These are phyloP conservation scores for Nettapus auritus DNA, from an alignment of 2,113 vertebrate genomes.

Conservation along the genomic window DNA sequence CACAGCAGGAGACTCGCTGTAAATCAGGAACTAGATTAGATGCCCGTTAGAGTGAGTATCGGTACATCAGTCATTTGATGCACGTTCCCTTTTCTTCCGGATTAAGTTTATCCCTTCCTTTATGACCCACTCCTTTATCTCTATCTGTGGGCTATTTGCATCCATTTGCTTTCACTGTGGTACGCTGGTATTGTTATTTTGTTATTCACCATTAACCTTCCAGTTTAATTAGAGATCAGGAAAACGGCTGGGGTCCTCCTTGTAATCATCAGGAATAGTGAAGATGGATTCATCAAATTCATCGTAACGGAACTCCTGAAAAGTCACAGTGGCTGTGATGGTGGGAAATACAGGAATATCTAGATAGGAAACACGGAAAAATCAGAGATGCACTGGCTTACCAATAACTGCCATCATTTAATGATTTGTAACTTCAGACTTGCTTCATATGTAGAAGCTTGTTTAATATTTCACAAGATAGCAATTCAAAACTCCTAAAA, in stretches of 20 bases:
- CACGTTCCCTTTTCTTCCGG: slow-evolving; percentile 51
- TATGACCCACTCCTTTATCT: not conserved
- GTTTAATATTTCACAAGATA: fast-evolving
- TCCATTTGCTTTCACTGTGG: not conserved
- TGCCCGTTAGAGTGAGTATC: not conserved
- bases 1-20: slow-evolving; percentile 54
- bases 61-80: not conserved
- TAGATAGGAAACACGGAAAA: slow-evolving; percentile 26
- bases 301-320: slow-evolving; percentile 97
- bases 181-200: not conserved
- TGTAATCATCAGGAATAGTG: slow-evolving; percentile 93
- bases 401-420: not conserved
- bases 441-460: fast-evolving
- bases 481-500: not conserved
- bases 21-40: not conserved
- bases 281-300: slow-evolving; percentile 92
- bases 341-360: slow-evolving; percentile 98
- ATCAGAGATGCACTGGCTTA: not conserved
- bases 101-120: slow-evolving; percentile 20
- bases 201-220: not conserved
- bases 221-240: slow-evolving; percentile 89
- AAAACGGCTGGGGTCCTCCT: slow-evolving; percentile 97
- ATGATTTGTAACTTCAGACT: not conserved
- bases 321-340: slow-evolving; percentile 99
- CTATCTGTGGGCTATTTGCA: not conserved